Evolutionary conservation across 2,113 vertebrate genomes (phyloP), one percentile per base, ranked within the genome.

Genomic region (Ceuthmochares aereus): DNA sequence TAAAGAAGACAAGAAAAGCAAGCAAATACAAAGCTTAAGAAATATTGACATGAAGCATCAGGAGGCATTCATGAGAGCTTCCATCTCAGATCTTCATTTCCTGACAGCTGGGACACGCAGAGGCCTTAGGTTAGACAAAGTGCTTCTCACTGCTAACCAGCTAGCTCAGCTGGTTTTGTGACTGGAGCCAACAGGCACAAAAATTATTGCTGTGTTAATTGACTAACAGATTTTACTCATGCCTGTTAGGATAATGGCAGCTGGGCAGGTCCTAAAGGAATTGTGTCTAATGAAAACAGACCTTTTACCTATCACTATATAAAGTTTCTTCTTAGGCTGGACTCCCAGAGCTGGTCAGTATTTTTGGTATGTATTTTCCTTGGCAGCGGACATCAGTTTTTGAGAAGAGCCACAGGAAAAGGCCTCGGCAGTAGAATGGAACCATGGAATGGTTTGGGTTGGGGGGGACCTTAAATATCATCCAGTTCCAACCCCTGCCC

Each of bases 331-430:
- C 49, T 51, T 42, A 43, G 34, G 30, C 30, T 58, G 67, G n/a
- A 51, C 30, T 92, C 43, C 42, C 42, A 43, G 25, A 88, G 34
- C 5, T 20, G 32, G 32, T 90, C 45, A 36, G 11, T 19, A 40
- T 40, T 40, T 40, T 40, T 40, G 40, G 40, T 40, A 4, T 0
- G 0, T n/a, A 10, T 59, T 42, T 73, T 58, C 58, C 36, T 56
- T 37, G 29, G 26, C 55, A 54, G 30, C 4, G 2, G 36, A 34
- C 18, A 60, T 55, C 32, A 34, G 0, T 15, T 40, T 21, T 60
- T 14, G 51, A 56, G 49, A 79, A 64, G 9, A 32, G 32, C 25
- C 36, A 49, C 25, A 36, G 22, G 6, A 64, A 8, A 52, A 9
- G 9, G 43, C 43, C 23, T 29, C 47, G 21, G 47, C 47, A 49